These are phyloP conservation scores for Panzeria rudis DNA, from an alignment of 2,888 invertebrate species.

Conservation along the genomic window DNA sequence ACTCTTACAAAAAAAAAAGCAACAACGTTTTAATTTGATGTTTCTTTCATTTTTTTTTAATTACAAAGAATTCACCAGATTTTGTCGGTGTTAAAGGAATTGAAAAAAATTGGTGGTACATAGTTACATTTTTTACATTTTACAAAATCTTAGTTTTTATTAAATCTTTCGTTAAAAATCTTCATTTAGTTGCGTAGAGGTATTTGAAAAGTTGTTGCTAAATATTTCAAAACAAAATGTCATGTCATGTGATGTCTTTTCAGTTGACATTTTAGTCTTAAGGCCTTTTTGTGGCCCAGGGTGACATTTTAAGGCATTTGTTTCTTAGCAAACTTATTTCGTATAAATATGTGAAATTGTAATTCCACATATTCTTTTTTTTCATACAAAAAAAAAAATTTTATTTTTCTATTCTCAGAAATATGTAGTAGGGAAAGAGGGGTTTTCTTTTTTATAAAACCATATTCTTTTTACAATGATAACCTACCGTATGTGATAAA, in stretches of 20 bases:
- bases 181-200: too few relatives aligned
- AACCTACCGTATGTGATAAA: constrained; percentile 80
- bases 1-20: constrained; percentile 1
- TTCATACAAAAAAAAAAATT: background rate
- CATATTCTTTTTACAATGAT: constrained; percentile 60
- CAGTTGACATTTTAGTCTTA: constrained; percentile 2
- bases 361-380: constrained; percentile 4
- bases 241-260: constrained; percentile 6
- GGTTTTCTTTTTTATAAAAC: constrained; percentile 40
- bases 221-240: constrained; percentile 5
- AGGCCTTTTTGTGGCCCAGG: background rate
- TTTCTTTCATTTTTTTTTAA: background rate
- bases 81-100: constrained; percentile 1
- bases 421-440: background rate
- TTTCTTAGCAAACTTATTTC: constrained; percentile 12
- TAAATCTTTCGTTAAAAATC: too few relatives aligned
- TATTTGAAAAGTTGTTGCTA: constrained; percentile 20
- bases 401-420: constrained; percentile 4
- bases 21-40: constrained; percentile 21
- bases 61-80: background rate
- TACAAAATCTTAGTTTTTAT: constrained; percentile 40
- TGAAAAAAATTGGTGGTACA: constrained; percentile 24
- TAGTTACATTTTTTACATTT: constrained; percentile 29
- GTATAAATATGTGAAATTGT: background rate
- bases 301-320: background rate